Conservation (phyloP, 2,113 vertebrate genomes). For the Ictalurus punctatus region DNA sequence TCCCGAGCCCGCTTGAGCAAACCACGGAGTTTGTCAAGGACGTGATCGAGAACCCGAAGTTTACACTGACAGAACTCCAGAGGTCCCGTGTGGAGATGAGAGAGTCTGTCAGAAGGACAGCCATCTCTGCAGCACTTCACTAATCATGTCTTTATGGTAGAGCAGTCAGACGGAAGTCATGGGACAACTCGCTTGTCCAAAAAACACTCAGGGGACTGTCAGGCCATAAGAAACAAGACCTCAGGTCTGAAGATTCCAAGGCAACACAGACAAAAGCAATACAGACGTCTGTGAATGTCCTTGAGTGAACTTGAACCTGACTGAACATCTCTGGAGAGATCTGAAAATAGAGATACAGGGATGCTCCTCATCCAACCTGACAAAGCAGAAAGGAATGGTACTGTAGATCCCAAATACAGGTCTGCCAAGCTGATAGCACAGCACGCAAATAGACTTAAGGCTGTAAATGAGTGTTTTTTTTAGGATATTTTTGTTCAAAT, state of each 20-base stretch:
- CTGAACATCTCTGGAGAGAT: slow-evolving; percentile 5
- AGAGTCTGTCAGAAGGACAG: background rate
- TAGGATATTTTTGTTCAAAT: background rate
- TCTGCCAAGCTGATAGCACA: background rate
- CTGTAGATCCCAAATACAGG: background rate
- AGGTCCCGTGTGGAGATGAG: background rate
- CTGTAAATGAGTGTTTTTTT: background rate
- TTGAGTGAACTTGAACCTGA: background rate
- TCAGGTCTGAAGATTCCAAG: background rate
- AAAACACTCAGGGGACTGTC: background rate
- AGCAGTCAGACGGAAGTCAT: background rate
- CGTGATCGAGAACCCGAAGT: background rate
- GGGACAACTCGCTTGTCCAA: background rate
- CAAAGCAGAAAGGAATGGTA: background rate
- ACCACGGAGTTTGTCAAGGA: background rate
- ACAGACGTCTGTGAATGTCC: background rate
- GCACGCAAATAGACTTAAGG: background rate
- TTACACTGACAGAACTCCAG: background rate
- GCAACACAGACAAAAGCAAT: background rate
- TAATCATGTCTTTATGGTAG: background rate
- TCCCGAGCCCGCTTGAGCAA: background rate
- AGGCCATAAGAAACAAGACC: background rate
- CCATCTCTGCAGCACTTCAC: background rate
- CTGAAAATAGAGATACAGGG: background rate
- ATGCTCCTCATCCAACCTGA: background rate